A percentile compares a stretch with the other conserved stretches of the same genome.
Evolutionary conservation across 1,140 invertebrate genomes (phyloP).

Genomic region (Drosophila serrata): DNA sequence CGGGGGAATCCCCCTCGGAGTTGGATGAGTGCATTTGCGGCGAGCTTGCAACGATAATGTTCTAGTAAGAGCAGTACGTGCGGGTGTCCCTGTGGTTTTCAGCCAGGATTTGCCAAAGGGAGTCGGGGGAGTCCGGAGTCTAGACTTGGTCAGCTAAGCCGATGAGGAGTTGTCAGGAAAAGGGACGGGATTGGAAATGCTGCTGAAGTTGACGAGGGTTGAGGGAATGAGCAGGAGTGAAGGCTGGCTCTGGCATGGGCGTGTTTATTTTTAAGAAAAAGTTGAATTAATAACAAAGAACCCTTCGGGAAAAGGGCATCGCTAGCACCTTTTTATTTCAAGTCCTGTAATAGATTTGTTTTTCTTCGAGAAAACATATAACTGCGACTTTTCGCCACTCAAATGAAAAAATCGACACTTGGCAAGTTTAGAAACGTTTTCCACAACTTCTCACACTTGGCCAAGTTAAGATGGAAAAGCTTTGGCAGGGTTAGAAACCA

Average conservation of each 20-base stretch:
- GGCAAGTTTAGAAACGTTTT: not conserved
- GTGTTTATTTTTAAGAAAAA: slow-evolving; percentile 15
- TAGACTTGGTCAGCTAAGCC: slow-evolving; percentile 72
- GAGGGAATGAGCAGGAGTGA: slow-evolving; percentile 3
- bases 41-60: slow-evolving; percentile 72
- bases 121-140: slow-evolving; percentile 40
- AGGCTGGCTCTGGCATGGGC: slow-evolving; percentile 17
- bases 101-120: slow-evolving; percentile 36
- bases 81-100: slow-evolving; percentile 31
- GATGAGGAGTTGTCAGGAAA: slow-evolving; percentile 30
- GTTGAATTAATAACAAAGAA: slow-evolving; percentile 34
- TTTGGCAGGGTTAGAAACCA: not conserved
- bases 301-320: not conserved
- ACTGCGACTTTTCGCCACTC: not conserved
- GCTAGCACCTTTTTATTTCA: not conserved
- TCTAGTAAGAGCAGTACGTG: slow-evolving; percentile 37
- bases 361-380: slow-evolving; percentile 12
- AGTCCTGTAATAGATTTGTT: slow-evolving; percentile 26
- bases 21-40: slow-evolving; percentile 75
- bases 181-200: slow-evolving; percentile 9
- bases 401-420: not conserved
- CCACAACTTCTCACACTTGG: not conserved
- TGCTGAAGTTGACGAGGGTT: slow-evolving; percentile 43
- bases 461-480: slow-evolving; percentile 2
- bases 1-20: slow-evolving; percentile 19